Evolutionary conservation across 30 jellyfish, hydroid and myxozoan species (phyloP), one percentile per base, ranked within the genome.

Genomic region (Mastigias papua): DNA sequence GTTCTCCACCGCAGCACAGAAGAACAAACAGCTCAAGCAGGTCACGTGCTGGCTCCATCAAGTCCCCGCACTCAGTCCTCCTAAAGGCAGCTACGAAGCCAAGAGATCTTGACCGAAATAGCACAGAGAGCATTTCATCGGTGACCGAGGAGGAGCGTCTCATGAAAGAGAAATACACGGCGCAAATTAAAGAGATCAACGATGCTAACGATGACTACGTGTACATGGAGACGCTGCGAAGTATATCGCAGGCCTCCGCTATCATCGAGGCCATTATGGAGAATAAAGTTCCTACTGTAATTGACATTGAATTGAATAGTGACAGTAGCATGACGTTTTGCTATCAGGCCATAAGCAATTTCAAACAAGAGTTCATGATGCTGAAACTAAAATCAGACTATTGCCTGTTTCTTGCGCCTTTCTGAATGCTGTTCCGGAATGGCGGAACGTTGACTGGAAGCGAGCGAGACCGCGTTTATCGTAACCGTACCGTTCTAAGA

Each of bases 331-430:
- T 91, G 70, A 81, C 97, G 13, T 54, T 91, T 42, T 66, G 92
- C 51, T 91, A 91, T 37, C 97, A 91, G n/a, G n/a, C n/a, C n/a
- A n/a, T n/a, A n/a, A n/a, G n/a, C n/a, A n/a, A n/a, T n/a, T n/a
- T n/a, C 80, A 91, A 91, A 22, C 97, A 91, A 58, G 92, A 83
- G 25, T 91, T 91, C 42, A 91, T 91, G 97, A 91, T 83, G 96
- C 82, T 91, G 81, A 80, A 70, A 27, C 64, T 91, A 30, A 78
- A 91, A 66, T 84, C 97, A 22, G 87, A 80, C 69, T 78, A 91
- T 50, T 84, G 90, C 62, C 42, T 89, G 86, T 85, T 84, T 35
- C 73, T 91, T 11, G 93, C 93, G 32, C 93, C 93, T 28, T 84
- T 84, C 29, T 84, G 61, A 84, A 28, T 5, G n/a, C 13, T 15